Evolutionary conservation across 2,888 invertebrate genomes (phyloP).

Genomic region (Nycteola revayana): DNA sequence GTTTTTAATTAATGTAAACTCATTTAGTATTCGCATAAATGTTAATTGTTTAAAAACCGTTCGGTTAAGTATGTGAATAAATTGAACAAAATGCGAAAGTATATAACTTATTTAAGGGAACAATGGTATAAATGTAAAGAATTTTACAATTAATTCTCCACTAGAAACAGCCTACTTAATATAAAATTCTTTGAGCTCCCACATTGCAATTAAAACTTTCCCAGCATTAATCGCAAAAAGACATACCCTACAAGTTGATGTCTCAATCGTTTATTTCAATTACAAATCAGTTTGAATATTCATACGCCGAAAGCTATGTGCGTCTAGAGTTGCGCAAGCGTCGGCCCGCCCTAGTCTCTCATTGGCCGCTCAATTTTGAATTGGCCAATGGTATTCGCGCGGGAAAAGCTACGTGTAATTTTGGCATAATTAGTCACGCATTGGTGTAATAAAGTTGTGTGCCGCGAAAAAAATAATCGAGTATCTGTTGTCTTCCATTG

Average conservation of each 20-base stretch:
- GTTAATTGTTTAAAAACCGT: too few species aligned
- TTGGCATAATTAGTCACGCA: conserved; percentile 80
- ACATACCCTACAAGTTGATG: conserved; percentile 20
- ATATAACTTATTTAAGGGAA: background rate
- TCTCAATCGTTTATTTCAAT: conserved; percentile 37
- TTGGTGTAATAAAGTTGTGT: conserved; percentile 48
- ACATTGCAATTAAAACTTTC: conserved; percentile 24
- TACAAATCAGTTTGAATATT: conserved; percentile 60
- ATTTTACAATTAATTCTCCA: conserved; percentile 1
- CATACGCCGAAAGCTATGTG: conserved; percentile 48
- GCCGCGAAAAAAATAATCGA: conserved; percentile 27
- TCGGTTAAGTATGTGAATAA: too few species aligned
- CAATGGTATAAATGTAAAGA: conserved; percentile 9
- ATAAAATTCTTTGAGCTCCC: conserved; percentile 11
- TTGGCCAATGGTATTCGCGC: conserved; percentile 60
- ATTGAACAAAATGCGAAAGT: too few species aligned
- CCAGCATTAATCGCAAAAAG: conserved; percentile 27
- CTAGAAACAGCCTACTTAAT: conserved; percentile 8
- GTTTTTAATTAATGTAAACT: too few species aligned
- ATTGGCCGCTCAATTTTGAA: conserved; percentile 68
- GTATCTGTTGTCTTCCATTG: conserved; percentile 32
- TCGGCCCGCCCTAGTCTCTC: conserved; percentile 63
- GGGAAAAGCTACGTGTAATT: conserved; percentile 64
- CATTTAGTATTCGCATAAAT: too few species aligned
- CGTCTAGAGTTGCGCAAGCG: conserved; percentile 67